phyloP scores from a whole-genome alignment of 2,797 vertebrate genomes.

The Thripadectes ignobilis region DNA sequence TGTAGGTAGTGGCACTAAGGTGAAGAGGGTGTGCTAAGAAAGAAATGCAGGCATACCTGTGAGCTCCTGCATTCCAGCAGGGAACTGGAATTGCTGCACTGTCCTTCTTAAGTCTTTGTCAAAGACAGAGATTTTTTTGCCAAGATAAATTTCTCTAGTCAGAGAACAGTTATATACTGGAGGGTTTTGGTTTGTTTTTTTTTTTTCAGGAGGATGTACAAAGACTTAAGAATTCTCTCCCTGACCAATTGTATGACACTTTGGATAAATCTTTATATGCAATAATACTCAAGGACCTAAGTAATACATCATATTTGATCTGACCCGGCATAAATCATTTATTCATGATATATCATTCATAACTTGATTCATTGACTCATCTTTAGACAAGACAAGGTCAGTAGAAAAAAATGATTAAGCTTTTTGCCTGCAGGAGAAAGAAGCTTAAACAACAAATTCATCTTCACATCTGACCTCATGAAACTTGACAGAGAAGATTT shows the following conservation, averaged over 20 bases:
- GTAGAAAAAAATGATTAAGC: conserved; percentile 72
- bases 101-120: neutral
- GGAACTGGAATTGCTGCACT: neutral
- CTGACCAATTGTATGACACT: conserved; percentile 46
- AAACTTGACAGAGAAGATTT: conserved; percentile 63
- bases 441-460: conserved; percentile 76
- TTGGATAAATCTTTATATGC: conserved; percentile 71
- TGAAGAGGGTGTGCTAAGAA: neutral
- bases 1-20: neutral
- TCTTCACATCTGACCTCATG: conserved; percentile 76
- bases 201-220: neutral
- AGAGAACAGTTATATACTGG: neutral
- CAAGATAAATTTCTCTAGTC: conserved; percentile 7
- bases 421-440: conserved; percentile 70
- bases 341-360: conserved; percentile 77
- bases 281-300: conserved; percentile 63
- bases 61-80: neutral
- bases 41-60: neutral
- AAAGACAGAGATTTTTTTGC: neutral
- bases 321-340: conserved; percentile 76
- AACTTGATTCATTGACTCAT: conserved; percentile 79
- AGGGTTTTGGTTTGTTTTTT: neutral
- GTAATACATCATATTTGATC: conserved; percentile 76
- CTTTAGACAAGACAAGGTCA: conserved; percentile 79
- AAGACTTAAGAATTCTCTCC: conserved; percentile 39